These are phyloP conservation scores for Chromobotia macracanthus DNA, from an alignment of 2,797 vertebrate genomes.

Conservation along the genomic window DNA sequence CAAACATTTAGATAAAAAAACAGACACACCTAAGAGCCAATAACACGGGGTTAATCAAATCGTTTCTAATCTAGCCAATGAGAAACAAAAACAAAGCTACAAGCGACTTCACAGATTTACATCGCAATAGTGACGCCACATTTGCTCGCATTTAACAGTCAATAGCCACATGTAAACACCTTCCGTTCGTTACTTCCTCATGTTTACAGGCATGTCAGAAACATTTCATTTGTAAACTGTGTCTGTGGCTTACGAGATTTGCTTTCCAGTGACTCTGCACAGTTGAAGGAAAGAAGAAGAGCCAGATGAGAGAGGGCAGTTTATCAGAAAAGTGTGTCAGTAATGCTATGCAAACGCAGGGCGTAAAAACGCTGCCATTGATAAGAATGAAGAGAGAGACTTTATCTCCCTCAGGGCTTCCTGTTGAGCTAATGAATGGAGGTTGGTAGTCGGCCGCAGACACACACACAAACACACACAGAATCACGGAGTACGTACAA, in stretches of 20 bases:
- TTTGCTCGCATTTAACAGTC: not conserved
- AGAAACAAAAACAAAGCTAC: not conserved
- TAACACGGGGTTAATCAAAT: not conserved
- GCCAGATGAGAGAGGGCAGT: slow-evolving; percentile 48
- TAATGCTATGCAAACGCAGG: slow-evolving; percentile 54
- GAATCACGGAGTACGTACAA: slow-evolving; percentile 51
- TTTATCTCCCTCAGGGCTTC: slow-evolving; percentile 67
- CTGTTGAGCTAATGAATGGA: slow-evolving; percentile 63
- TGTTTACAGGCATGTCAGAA: slow-evolving; percentile 1
- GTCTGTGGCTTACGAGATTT: not conserved
- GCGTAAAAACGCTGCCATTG: slow-evolving; percentile 67
- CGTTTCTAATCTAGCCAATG: not conserved
- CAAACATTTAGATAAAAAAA: not conserved
- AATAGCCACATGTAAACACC: not conserved
- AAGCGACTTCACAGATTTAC: not conserved
- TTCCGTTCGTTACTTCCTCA: not conserved
- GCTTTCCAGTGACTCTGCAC: not conserved
- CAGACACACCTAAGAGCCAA: not conserved
- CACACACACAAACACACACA: slow-evolving; percentile 27
- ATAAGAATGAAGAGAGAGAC: slow-evolving; percentile 68
- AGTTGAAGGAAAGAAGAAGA: not conserved
- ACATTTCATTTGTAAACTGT: slow-evolving; percentile 5
- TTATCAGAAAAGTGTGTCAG: slow-evolving; percentile 24
- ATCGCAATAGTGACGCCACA: not conserved
- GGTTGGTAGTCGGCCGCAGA: slow-evolving; percentile 37